These are phyloP conservation scores for Notothenia rossii DNA, from an alignment of 2,113 vertebrate genomes.

Conservation along the genomic window DNA sequence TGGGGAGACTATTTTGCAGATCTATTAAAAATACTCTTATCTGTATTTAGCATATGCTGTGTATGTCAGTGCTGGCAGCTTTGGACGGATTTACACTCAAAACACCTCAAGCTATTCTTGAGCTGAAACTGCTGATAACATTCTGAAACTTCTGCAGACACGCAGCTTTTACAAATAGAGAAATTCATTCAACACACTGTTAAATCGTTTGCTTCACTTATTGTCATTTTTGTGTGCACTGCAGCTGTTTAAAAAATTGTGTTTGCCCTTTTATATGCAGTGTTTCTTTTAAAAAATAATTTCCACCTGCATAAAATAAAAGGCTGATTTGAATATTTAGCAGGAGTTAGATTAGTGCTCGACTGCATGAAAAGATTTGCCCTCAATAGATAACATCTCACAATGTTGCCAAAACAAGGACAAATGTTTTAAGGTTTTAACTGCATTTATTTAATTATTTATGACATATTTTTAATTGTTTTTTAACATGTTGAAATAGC, in stretches of 20 bases:
- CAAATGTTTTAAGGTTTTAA: constrained; percentile 2
- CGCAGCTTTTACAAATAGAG: constrained; percentile 83
- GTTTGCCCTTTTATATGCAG: constrained; percentile 32
- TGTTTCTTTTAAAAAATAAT: constrained; percentile 21
- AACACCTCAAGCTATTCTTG: constrained; percentile 85
- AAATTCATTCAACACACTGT: constrained; percentile 75
- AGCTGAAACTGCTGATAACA: constrained; percentile 86
- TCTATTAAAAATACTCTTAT: constrained; percentile 88
- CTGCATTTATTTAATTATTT: constrained; percentile 2
- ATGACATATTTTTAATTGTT: neutral
- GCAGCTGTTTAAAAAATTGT: constrained; percentile 56
- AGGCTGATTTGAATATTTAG: constrained; percentile 40
- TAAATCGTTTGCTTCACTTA: constrained; percentile 76
- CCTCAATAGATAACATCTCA: constrained; percentile 18
- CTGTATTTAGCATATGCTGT: constrained; percentile 88
- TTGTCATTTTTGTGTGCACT: constrained; percentile 65
- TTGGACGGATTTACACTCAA: constrained; percentile 85
- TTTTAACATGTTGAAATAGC: neutral
- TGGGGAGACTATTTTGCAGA: constrained; percentile 83
- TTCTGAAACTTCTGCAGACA: constrained; percentile 83
- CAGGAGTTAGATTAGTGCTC: constrained; percentile 11
- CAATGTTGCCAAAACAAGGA: constrained; percentile 29
- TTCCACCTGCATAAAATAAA: constrained; percentile 46
- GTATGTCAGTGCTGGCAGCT: constrained; percentile 84
- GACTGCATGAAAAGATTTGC: constrained; percentile 4